Conservation (phyloP, 1,140 invertebrate genomes). For the Dendrolimus punctatus region DNA sequence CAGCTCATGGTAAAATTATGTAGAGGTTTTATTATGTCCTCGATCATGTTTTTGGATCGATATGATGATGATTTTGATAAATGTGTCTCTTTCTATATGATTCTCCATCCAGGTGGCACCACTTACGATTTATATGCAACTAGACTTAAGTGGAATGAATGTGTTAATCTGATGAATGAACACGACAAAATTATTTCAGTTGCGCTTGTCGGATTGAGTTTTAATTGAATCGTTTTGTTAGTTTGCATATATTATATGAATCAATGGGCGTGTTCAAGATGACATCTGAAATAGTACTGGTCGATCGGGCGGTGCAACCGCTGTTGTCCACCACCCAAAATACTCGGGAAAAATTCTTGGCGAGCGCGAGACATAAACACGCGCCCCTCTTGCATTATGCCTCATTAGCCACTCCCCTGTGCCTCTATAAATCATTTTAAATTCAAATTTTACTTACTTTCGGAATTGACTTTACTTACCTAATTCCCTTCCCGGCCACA, state of each 20-base stretch:
- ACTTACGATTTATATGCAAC: background rate
- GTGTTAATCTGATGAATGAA: no score
- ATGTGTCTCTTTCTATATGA: no score
- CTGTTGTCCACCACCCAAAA: no score
- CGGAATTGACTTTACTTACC: conserved; percentile 67
- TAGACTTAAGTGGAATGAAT: no score
- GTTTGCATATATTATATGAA: background rate
- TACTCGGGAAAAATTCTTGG: background rate
- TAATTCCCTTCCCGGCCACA: conserved; percentile 58
- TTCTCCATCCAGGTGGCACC: background rate
- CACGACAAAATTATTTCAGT: no score
- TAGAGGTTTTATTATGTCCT: no score
- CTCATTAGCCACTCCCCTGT: conserved; percentile 68
- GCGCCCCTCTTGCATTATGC: conserved; percentile 64
- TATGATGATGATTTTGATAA: no score
- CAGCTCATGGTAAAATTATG: no score
- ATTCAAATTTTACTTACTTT: conserved; percentile 71
- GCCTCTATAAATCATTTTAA: conserved; percentile 71
- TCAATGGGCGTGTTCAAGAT: conserved; percentile 22
- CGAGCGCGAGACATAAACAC: conserved; percentile 48
- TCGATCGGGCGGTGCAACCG: conserved; percentile 7
- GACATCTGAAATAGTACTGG: conserved; percentile 21
- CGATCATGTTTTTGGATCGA: no score
- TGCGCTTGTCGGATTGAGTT: background rate
- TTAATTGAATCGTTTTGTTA: background rate